A percentile compares a stretch with the other conserved stretches of the same genome.
phyloP scores from a whole-genome alignment of 2,797 vertebrate genomes.

The Platyrinchus mystaceus region DNA sequence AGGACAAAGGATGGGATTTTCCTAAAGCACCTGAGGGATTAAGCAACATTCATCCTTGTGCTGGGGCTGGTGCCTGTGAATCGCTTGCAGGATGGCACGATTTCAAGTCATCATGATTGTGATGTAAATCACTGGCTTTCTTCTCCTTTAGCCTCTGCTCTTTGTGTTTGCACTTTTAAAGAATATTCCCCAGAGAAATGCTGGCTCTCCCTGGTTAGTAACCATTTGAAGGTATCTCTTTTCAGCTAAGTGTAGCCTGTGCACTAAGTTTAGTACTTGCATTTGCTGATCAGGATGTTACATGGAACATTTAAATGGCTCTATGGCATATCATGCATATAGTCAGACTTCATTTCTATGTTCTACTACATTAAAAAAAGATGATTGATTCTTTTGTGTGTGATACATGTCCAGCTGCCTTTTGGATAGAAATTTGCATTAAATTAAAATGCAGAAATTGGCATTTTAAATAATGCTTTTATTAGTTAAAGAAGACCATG shows the following conservation, averaged over 20 bases:
- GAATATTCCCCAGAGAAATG: slow-evolving; percentile 23
- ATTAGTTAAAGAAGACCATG: not conserved
- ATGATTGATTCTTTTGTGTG: not conserved
- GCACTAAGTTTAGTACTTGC: slow-evolving; percentile 39
- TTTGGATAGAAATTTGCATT: not conserved
- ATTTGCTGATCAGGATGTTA: slow-evolving; percentile 23
- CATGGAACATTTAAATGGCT: slow-evolving; percentile 12
- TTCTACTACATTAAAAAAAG: not conserved
- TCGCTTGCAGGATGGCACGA: not conserved
- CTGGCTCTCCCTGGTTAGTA: not conserved
- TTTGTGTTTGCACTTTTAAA: slow-evolving; percentile 37
- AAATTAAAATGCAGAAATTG: not conserved
- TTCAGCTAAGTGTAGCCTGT: slow-evolving; percentile 41
- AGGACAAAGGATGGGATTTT: slow-evolving; percentile 28
- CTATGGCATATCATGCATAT: not conserved
- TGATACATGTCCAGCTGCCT: not conserved
- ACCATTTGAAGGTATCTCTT: slow-evolving; percentile 29
- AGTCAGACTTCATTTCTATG: not conserved
- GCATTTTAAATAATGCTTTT: not conserved
- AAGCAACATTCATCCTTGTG: not conserved
- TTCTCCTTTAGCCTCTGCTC: slow-evolving; percentile 7
- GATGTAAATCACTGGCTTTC: slow-evolving; percentile 32
- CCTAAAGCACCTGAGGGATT: slow-evolving; percentile 2
- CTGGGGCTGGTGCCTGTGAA: not conserved
- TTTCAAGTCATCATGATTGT: not conserved